Evolutionary conservation across 1,140 invertebrate genomes (phyloP).

Genomic region (Anagrus nilaparvatae): DNA sequence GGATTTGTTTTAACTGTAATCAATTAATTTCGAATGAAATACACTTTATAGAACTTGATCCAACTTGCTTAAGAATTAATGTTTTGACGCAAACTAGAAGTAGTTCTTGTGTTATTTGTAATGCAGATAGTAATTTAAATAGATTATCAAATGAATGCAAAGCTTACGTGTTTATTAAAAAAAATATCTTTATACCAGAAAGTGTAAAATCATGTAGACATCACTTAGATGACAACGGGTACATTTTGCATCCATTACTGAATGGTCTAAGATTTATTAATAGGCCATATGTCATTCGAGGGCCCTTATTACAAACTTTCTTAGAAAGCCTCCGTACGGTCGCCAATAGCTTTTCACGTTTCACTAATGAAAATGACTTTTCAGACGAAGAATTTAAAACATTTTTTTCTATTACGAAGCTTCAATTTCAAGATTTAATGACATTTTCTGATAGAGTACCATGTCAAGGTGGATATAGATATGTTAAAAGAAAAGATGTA

Average conservation of each 20-base stretch:
- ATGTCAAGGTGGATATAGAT: background rate
- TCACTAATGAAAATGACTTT: background rate
- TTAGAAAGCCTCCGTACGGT: background rate
- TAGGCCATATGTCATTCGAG: constrained; percentile 4
- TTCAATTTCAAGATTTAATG: constrained; percentile 5
- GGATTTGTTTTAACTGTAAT: constrained; percentile 12
- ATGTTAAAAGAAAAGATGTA: constrained; percentile 1
- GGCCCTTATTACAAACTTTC: background rate
- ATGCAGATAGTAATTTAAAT: constrained; percentile 4
- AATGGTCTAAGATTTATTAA: constrained; percentile 7
- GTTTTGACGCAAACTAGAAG: background rate
- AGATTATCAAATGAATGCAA: background rate
- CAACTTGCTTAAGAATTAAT: constrained; percentile 5
- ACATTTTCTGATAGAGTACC: background rate
- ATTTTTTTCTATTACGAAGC: constrained; percentile 1
- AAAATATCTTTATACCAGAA: constrained; percentile 9
- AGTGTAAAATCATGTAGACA: constrained; percentile 2
- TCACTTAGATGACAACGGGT: constrained; percentile 9
- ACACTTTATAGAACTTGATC: constrained; percentile 4
- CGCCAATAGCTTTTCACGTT: too few relatives aligned
- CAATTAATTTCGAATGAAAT: constrained; percentile 8
- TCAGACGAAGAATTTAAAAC: constrained; percentile 6
- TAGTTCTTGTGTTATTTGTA: constrained; percentile 12
- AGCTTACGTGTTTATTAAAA: constrained; percentile 5
- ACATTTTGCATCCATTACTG: constrained; percentile 1